phyloP scores from a whole-genome alignment of 2,888 invertebrate genomes.

The Heliconius sara region DNA sequence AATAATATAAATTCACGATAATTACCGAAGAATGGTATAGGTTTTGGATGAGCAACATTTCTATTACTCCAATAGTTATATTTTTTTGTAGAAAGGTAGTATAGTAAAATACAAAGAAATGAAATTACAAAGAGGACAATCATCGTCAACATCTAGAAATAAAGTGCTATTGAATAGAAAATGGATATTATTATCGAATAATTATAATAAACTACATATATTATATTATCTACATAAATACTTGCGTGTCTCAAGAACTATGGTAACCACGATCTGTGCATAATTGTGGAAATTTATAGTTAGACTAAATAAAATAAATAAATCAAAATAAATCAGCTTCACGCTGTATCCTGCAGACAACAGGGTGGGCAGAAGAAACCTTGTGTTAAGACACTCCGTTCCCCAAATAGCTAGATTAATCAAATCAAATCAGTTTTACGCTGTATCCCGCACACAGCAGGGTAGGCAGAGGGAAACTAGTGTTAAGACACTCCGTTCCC shows the following conservation, averaged over 20 bases:
- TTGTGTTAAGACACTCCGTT: too few relatives aligned
- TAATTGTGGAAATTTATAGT: neutral
- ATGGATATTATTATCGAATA: neutral
- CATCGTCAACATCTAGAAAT: conserved; percentile 1
- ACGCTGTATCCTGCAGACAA: too few relatives aligned
- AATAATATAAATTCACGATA: conserved; percentile 59
- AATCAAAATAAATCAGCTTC: too few relatives aligned
- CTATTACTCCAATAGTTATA: conserved; percentile 62
- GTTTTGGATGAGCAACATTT: conserved; percentile 57
- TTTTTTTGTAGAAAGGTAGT: conserved; percentile 30
- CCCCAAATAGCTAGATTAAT: too few relatives aligned
- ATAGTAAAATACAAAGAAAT: conserved; percentile 8
- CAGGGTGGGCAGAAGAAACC: too few relatives aligned
- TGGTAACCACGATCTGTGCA: neutral
- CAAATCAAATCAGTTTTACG: too few relatives aligned
- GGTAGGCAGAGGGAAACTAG: too few relatives aligned
- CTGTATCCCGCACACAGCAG: too few relatives aligned
- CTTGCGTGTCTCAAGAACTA: neutral
- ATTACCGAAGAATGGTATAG: conserved; percentile 64
- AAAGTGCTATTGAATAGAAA: neutral
- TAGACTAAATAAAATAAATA: too few relatives aligned
- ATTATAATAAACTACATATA: neutral
- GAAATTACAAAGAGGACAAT: neutral
- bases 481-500: too few relatives aligned
- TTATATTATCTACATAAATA: neutral